Base-by-base conservation (phyloP, 2,797 vertebrate genomes). In the Poeciliopsis turneri region DNA sequence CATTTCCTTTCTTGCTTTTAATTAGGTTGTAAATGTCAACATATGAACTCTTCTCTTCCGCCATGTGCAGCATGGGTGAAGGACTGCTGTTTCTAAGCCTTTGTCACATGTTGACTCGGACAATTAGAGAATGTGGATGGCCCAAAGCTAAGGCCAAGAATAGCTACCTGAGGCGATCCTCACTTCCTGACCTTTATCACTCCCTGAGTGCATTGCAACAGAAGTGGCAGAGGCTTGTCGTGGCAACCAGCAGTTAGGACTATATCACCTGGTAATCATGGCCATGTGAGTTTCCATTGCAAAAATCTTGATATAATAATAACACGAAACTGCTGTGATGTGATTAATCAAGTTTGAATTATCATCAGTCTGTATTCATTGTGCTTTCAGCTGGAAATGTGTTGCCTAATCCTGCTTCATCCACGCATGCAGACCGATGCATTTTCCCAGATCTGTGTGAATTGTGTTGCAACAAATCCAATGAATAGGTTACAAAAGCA, bases 21-120 rank as follows among this genome's bases (percentile, higher is more conserved):
- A 96, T 94, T 92, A 94, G 91, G 82, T 89, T 92, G 87, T 87
- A 93, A 95, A 96, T 95, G 94, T 94, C 94, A 95, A 82, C 86
- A 89, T 86, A 82, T 84, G 88, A 89, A 78, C 86, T 68, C 16
- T 81, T 83, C 71, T 77, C 82, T 78, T 89, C 80, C 82, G 55
- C 79, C 23, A 43, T 25, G 59, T 83, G 70, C 78, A 78, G 80
- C 64, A 72, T 41, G 76, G 81, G 68, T 72, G 41, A 83, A 71
- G 76, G 80, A 74, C 84, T 76, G 84, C 79, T 81, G 82, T 82
- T 85, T 75, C 66, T 12, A 69, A 30, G 88, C 87, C 87, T 88
- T 88, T 85, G 89, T 92, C 90, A 78, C 84, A 74, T 39, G 76
- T 89, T 89, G 89, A 90, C 87, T 84, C 25, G 41, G 80, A 89